Evolutionary conservation across 2,888 invertebrate species (phyloP).

Genomic region (Chouioia cunea): DNA sequence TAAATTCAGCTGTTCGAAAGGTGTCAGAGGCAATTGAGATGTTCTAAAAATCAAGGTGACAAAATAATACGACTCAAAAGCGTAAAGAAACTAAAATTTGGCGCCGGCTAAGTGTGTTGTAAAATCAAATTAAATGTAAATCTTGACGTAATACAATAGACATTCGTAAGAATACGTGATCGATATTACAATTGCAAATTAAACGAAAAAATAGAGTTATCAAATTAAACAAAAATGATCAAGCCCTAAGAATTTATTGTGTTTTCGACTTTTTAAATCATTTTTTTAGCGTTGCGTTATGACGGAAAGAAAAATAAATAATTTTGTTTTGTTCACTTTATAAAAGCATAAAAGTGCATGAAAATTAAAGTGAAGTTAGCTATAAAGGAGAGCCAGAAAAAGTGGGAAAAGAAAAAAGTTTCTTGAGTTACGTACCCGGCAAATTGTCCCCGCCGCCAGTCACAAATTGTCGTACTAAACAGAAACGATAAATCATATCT

Average conservation of each 20-base stretch:
- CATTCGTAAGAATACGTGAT: no score
- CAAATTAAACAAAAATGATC: neutral
- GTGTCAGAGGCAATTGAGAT: constrained; percentile 48
- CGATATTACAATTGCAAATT: constrained; percentile 7
- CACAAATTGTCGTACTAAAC: constrained; percentile 70
- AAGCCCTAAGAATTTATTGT: constrained; percentile 27
- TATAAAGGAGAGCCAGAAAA: constrained; percentile 40
- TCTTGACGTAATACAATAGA: no score
- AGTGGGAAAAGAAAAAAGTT: constrained; percentile 46
- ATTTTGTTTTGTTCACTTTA: constrained; percentile 10
- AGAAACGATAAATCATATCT: constrained; percentile 69
- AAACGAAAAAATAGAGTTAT: constrained; percentile 12
- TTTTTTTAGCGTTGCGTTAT: constrained; percentile 32
- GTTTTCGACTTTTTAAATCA: constrained; percentile 23
- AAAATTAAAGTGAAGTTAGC: constrained; percentile 36
- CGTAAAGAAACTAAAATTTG: constrained; percentile 50
- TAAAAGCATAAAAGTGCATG: constrained; percentile 43
- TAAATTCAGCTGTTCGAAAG: constrained; percentile 42
- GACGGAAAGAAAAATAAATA: constrained; percentile 27
- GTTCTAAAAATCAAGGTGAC: constrained; percentile 29
- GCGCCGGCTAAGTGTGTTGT: constrained; percentile 29
- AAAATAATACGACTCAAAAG: constrained; percentile 44
- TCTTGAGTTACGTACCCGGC: constrained; percentile 70
- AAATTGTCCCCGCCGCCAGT: constrained; percentile 71
- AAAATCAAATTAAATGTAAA: neutral